Evolutionary conservation across 2,113 vertebrate species (phyloP).

Genomic region (Spea multiplicata): DNA sequence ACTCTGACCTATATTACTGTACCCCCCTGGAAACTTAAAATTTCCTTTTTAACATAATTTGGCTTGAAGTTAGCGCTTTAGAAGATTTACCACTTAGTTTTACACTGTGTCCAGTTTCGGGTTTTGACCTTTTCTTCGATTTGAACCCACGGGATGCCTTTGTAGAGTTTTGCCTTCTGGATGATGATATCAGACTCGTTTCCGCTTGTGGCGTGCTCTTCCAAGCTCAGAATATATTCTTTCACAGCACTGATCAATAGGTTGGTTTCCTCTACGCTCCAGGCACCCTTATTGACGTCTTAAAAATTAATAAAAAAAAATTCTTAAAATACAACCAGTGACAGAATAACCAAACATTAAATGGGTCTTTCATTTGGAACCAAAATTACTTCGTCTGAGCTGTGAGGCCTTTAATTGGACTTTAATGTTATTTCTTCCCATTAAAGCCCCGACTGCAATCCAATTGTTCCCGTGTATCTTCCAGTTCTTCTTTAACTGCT

Average conservation of each 20-base stretch:
- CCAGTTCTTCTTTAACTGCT: slow-evolving; percentile 60
- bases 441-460: slow-evolving; percentile 63
- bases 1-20: too few relatives aligned
- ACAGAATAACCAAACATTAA: too few relatives aligned
- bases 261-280: slow-evolving; percentile 61
- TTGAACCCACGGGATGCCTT: slow-evolving; percentile 62
- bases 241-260: slow-evolving; percentile 60
- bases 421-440: slow-evolving; percentile 63
- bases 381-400: slow-evolving; percentile 57
- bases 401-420: slow-evolving; percentile 67
- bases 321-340: not conserved
- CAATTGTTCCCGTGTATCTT: slow-evolving; percentile 66
- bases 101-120: slow-evolving; percentile 70
- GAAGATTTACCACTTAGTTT: slow-evolving; percentile 69
- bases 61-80: too few relatives aligned
- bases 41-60: too few relatives aligned
- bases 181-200: not conserved
- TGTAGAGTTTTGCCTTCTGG: not conserved
- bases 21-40: too few relatives aligned
- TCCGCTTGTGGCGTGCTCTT: not conserved
- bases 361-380: not conserved
- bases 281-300: slow-evolving; percentile 57
- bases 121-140: slow-evolving; percentile 65
- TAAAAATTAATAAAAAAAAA: not conserved
- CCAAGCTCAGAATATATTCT: slow-evolving; percentile 53